Percentiles rank a stretch among this genome's conserved stretches.
Conservation (phyloP, 1,140 invertebrate species). For the Heliconius hermathena region DNA sequence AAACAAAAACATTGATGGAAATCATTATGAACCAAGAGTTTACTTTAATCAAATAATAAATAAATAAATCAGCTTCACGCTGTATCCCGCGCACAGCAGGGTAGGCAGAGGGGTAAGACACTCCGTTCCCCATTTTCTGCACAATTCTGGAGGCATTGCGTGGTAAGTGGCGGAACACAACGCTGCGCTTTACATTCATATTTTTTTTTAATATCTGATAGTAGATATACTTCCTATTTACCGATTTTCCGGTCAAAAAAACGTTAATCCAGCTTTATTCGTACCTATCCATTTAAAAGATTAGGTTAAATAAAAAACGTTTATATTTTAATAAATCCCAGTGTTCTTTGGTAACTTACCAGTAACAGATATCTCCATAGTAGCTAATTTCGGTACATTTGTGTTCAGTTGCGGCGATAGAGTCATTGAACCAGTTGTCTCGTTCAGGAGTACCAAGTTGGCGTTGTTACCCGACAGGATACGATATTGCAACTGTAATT, state of each 20-base stretch:
- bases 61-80: too few species aligned
- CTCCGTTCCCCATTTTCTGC: too few species aligned
- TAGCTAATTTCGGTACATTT: slow-evolving; percentile 96
- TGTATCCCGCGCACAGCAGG: too few species aligned
- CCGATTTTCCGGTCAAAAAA: neutral
- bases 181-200: too few species aligned
- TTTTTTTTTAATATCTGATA: neutral
- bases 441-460: slow-evolving; percentile 92
- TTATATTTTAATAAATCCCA: neutral
- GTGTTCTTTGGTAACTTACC: slow-evolving; percentile 79
- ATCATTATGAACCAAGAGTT: too few species aligned
- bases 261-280: too few species aligned
- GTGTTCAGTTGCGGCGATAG: slow-evolving; percentile 97
- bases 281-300: too few species aligned
- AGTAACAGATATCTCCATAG: slow-evolving; percentile 96
- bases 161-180: too few species aligned
- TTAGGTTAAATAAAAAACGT: neutral
- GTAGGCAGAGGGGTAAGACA: too few species aligned
- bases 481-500: slow-evolving; percentile 84
- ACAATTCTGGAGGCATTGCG: too few species aligned
- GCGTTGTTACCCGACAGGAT: slow-evolving; percentile 97
- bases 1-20: too few species aligned
- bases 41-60: too few species aligned
- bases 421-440: slow-evolving; percentile 91
- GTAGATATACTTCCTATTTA: neutral